These are phyloP conservation scores for Anabas testudineus DNA, from an alignment of 2,797 vertebrate species.

Conservation along the genomic window DNA sequence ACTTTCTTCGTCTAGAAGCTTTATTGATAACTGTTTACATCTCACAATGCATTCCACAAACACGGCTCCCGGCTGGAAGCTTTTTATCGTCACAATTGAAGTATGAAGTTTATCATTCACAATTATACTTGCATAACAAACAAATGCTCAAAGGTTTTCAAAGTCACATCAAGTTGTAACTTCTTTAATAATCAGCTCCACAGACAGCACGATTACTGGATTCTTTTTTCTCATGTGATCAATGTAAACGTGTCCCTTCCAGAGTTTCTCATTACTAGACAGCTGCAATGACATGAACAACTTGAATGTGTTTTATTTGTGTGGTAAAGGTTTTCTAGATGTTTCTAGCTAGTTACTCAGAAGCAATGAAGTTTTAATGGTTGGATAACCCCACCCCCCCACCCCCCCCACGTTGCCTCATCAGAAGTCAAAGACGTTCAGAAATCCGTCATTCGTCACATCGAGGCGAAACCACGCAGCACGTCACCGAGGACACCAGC, in stretches of 20 bases:
- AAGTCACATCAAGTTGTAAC: conserved; percentile 88
- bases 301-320: conserved; percentile 58
- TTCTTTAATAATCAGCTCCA: conserved; percentile 88
- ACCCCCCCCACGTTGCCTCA: conserved; percentile 9
- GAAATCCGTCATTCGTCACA: conserved; percentile 33
- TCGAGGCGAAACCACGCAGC: conserved; percentile 83
- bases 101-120: conserved; percentile 88
- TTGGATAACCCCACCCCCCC: conserved; percentile 44
- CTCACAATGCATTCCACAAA: conserved; percentile 99
- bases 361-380: conserved; percentile 85
- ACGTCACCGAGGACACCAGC: conserved; percentile 75
- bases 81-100: conserved; percentile 88
- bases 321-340: conserved; percentile 83
- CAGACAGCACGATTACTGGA: conserved; percentile 77
- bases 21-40: conserved; percentile 98
- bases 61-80: conserved; percentile 89
- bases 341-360: conserved; percentile 86
- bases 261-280: conserved; percentile 82
- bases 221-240: conserved; percentile 78
- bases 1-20: conserved; percentile 91
- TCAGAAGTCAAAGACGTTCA: conserved; percentile 50
- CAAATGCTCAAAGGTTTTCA: conserved; percentile 87
- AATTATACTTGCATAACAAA: conserved; percentile 91
- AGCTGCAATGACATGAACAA: conserved; percentile 84
- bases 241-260: conserved; percentile 84